phyloP scores from a whole-genome alignment of 2,888 invertebrate species.

The Phytoseiulus persimilis region DNA sequence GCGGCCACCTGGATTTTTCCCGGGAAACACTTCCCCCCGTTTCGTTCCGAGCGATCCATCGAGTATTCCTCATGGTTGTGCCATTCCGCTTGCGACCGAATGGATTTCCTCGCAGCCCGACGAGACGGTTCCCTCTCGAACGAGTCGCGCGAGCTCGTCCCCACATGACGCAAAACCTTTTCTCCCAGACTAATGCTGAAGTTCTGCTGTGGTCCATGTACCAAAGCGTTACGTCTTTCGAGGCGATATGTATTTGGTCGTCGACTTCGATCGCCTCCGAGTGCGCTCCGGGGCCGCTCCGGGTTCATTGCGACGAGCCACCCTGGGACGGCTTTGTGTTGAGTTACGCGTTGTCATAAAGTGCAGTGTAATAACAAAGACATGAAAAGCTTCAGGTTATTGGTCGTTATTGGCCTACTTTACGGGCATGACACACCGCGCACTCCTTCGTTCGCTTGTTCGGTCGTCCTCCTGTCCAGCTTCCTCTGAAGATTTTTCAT shows the following conservation, averaged over 20 bases:
- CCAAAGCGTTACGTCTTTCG: no score
- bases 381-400: constrained; percentile 5
- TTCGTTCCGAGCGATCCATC: not conserved
- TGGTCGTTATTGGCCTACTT: constrained; percentile 5
- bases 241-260: not conserved
- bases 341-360: not conserved
- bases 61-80: not conserved
- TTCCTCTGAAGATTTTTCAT: not conserved
- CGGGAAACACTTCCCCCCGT: not conserved
- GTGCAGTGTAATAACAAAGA: not conserved
- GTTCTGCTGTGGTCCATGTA: no score
- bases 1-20: not conserved
- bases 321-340: not conserved
- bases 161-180: no score
- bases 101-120: no score
- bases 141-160: no score
- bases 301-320: not conserved
- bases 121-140: no score
- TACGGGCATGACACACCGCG: not conserved
- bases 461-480: not conserved
- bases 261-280: not conserved
- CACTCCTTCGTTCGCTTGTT: not conserved
- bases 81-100: not conserved
- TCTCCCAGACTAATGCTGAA: no score
- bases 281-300: not conserved